Evolutionary conservation across 2,888 invertebrate species (phyloP), one percentile per base, ranked within the genome.

Genomic region (Patella caerulea): DNA sequence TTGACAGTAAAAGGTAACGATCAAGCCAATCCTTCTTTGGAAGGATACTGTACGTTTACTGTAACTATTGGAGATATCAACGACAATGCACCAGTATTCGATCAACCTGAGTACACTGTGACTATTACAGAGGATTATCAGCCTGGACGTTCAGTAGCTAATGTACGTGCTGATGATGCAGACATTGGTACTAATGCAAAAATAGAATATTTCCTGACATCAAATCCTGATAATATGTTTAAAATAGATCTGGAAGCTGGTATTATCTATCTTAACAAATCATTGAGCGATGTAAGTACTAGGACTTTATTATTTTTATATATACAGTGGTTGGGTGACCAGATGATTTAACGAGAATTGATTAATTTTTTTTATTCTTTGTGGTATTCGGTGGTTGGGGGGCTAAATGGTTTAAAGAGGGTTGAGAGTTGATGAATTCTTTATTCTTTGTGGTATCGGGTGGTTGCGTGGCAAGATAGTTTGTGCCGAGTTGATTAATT

Each of bases 1-100:
- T 84, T 91, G 11, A 98, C 98, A 0, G 97, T 98, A 0, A 98
- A 98, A 93, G 99, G 98, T 7, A 98, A 98, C 0, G 99, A 99
- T 94, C 96, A 98, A 91, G 99, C 98, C n/a, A 97, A 97, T 91
- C 98, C 98, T 1, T 97, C 97, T 0, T 92, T 99, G 84, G 98
- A 98, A 92, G 98, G 98, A 52, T 98, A 98, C 84, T 99, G 99
- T 92, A 98, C 98, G 11, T 99, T 99, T 91, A 86, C 88, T 76
- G 87, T 90, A 1, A 82, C 81, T 17, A 86, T 91, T 29, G 79
- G 81, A 7, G 91, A 91, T 76, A 81, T 88, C 45, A 91, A 91
- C 81, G 88, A 91, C 80, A 87, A 91, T 19, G 73, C 81, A 7
- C 91, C 91, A 0, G 76, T 81, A 24, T 91, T 91, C 81, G 90